Base-by-base conservation (phyloP, 2,113 vertebrate species). In the Melanocharis versteri region DNA sequence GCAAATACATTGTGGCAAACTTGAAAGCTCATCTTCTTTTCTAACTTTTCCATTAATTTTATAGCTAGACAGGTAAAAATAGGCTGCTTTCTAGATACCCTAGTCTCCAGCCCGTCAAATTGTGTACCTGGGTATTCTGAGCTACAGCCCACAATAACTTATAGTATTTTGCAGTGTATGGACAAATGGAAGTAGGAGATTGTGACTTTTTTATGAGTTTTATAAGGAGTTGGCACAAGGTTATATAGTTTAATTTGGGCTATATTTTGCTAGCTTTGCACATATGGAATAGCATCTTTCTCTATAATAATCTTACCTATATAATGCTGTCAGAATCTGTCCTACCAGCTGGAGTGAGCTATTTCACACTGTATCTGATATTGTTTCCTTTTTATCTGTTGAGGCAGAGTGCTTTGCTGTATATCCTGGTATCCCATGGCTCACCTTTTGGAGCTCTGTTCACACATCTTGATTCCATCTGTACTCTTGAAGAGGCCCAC, bases 391-490 rank as follows among this genome's bases (percentile, higher is more conserved):
- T 95, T 88, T 75, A 72, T 94, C 92, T 87, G 50, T 69, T 89
- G 73, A 90, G 76, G 65, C 22, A 82, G 58, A 96, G 50, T 39
- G 14, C 58, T 90, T 92, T 95, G 76, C 83, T 87, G 9, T 87
- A 42, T 93, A 80, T 78, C 45, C 76, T 86, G 66, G 69, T 93
- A 89, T 89, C 87, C 84, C 70, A 75, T 86, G 93, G 56, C 89
- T 94, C 47, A 73, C 56, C 76, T 87, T 93, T 95, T 77, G 81
- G 90, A 89, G 62, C 48, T 91, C 78, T 83, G 92, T 89, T 94
- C 96, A 57, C 93, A 97, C 97, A 97, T 97, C 97, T 97, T 97
- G 97, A 93, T 94, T 90, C 97, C 97, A 97, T 96, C 92, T 97
- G 96, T 77, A 89, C 33, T 78, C 87, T 73, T 70, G 87, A 93